Percentiles rank a stretch among this genome's conserved stretches.
These are phyloP conservation scores for Rhopalosiphum nymphaeae DNA, from an alignment of 2,888 invertebrate species.

Conservation along the genomic window DNA sequence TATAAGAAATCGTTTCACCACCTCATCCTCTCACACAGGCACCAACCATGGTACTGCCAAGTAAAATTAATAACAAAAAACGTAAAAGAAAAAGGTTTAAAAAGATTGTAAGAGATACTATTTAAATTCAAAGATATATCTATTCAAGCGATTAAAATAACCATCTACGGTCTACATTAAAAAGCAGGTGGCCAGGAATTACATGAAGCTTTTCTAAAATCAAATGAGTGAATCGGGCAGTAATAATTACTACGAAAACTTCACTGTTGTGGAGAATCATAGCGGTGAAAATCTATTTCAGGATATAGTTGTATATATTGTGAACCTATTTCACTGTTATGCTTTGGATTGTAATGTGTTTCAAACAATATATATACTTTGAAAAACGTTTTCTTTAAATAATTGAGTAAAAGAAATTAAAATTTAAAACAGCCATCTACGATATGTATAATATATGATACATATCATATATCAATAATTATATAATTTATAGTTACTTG, in stretches of 20 bases:
- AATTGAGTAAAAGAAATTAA: neutral
- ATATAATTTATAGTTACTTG: neutral
- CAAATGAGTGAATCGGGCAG: neutral
- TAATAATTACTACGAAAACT: neutral
- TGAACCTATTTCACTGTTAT: neutral
- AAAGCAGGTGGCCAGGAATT: neutral
- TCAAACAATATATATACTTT: neutral
- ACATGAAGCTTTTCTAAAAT: neutral
- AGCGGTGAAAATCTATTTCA: neutral
- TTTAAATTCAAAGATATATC: neutral
- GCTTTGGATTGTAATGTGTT: neutral
- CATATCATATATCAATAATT: neutral
- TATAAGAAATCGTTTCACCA: neutral
- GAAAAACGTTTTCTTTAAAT: neutral
- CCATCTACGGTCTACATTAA: neutral
- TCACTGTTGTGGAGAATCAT: neutral
- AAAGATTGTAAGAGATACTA: neutral
- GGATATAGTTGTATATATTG: neutral
- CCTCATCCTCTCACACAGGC: neutral
- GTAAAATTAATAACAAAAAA: neutral
- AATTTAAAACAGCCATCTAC: neutral
- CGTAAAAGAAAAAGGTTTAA: neutral
- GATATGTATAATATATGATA: neutral
- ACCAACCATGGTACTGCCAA: neutral
- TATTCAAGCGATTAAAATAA: conserved; percentile 16